A percentile compares a stretch with the other conserved stretches of the same genome.
These are phyloP conservation scores for Strigamia maritima DNA, from an alignment of 2,888 invertebrate genomes.

Conservation along the genomic window DNA sequence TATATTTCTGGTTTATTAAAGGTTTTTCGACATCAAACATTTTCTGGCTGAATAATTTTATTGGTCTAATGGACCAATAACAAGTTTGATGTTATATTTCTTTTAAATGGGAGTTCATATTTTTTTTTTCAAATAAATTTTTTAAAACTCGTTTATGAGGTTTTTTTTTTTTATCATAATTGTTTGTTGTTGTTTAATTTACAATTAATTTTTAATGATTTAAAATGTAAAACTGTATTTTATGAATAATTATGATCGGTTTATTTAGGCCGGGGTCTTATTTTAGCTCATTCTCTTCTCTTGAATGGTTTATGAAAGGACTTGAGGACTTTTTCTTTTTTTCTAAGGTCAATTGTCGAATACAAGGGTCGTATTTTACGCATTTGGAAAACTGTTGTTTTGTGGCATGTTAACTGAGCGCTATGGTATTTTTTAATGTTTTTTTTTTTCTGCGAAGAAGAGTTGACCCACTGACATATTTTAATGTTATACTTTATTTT, in stretches of 20 bases:
- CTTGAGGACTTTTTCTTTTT: neutral
- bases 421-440: neutral
- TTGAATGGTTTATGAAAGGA: neutral
- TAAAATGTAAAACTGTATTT: neutral
- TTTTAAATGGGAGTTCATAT: too few species aligned
- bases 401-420: neutral
- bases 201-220: neutral
- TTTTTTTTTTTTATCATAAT: neutral
- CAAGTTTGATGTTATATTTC: too few species aligned
- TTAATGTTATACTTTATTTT: neutral
- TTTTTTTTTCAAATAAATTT: too few species aligned
- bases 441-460: neutral
- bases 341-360: slow-evolving; percentile 2
- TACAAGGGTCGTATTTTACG: neutral
- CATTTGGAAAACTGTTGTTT: neutral
- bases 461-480: neutral
- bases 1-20: neutral
- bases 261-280: neutral
- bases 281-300: neutral
- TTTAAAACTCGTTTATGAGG: too few species aligned
- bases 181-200: neutral
- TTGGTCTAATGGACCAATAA: too few species aligned
- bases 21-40: too few species aligned
- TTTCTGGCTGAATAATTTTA: too few species aligned
- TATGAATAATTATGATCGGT: neutral